phyloP scores from a whole-genome alignment of 1,140 invertebrate genomes.

The Oncopodura yosiiana region DNA sequence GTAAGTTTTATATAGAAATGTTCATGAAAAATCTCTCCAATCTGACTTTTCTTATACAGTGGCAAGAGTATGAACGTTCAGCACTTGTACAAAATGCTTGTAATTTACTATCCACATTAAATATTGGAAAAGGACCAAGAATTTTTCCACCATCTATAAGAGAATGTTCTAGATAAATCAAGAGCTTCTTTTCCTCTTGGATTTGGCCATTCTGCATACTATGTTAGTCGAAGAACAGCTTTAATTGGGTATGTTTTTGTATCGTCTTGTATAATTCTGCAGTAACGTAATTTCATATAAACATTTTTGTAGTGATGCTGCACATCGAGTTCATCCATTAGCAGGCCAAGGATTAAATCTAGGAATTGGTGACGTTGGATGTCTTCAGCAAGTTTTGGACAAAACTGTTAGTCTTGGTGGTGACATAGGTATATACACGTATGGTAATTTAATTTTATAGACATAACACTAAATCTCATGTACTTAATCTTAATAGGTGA shows the following conservation, averaged over 20 bases:
- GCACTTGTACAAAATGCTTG: constrained; percentile 40
- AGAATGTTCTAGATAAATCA: constrained; percentile 49
- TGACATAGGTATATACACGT: constrained; percentile 52
- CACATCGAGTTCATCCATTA: constrained; percentile 89
- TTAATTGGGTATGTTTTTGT: constrained; percentile 65
- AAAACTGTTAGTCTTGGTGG: constrained; percentile 61
- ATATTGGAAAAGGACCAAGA: constrained; percentile 26
- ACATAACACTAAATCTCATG: constrained; percentile 1
- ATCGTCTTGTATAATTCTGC: background rate
- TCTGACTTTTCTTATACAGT: constrained; percentile 43
- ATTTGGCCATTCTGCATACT: constrained; percentile 78
- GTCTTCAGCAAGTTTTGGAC: constrained; percentile 57
- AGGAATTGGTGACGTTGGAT: constrained; percentile 83
- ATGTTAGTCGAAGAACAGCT: constrained; percentile 62
- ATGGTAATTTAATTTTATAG: constrained; percentile 9
- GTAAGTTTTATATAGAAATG: constrained; percentile 44
- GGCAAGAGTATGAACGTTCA: constrained; percentile 55
- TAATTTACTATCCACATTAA: constrained; percentile 22
- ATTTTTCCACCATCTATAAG: constrained; percentile 67
- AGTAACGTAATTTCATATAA: constrained; percentile 14
- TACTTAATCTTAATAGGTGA: constrained; percentile 43
- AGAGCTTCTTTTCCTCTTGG: constrained; percentile 84
- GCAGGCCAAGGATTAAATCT: constrained; percentile 96
- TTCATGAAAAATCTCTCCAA: background rate
- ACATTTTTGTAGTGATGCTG: constrained; percentile 66